Evolutionary conservation across 2,113 vertebrate genomes (phyloP).

Genomic region (Pteronura brasiliensis): DNA sequence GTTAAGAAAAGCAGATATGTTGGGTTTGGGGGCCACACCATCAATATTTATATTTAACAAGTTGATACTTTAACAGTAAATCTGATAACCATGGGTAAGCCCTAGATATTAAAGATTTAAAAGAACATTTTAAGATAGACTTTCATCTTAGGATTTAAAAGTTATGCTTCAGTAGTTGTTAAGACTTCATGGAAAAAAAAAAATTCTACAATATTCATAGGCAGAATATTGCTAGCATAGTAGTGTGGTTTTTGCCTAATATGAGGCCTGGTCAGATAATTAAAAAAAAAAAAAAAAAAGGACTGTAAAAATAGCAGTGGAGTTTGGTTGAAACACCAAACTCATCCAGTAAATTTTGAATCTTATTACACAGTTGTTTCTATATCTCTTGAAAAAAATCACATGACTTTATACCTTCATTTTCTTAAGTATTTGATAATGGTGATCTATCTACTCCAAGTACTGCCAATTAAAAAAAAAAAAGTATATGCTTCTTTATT

Average conservation of each 20-base stretch:
- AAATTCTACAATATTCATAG: slow-evolving; percentile 67
- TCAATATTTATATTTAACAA: slow-evolving; percentile 42
- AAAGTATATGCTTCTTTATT: background rate
- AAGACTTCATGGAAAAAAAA: slow-evolving; percentile 49
- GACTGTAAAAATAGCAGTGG: background rate
- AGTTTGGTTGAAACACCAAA: background rate
- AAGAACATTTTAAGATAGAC: slow-evolving; percentile 45
- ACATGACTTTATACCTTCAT: background rate
- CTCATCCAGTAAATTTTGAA: background rate
- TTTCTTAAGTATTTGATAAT: background rate
- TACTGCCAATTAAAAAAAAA: background rate
- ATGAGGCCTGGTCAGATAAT: background rate
- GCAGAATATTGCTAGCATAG: background rate
- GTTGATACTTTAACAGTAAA: slow-evolving; percentile 30
- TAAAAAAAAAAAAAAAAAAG: background rate
- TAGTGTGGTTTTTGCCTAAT: background rate
- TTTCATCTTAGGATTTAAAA: slow-evolving; percentile 34
- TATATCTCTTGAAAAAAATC: background rate
- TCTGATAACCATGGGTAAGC: background rate
- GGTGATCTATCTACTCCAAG: background rate
- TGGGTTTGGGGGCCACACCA: background rate
- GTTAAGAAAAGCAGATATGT: background rate
- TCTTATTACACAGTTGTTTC: background rate
- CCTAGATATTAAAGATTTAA: slow-evolving; percentile 69
- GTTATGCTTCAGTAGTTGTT: slow-evolving; percentile 55